Evolutionary conservation across 2,797 vertebrate species (phyloP).

Genomic region (Sitta carolinensis): DNA sequence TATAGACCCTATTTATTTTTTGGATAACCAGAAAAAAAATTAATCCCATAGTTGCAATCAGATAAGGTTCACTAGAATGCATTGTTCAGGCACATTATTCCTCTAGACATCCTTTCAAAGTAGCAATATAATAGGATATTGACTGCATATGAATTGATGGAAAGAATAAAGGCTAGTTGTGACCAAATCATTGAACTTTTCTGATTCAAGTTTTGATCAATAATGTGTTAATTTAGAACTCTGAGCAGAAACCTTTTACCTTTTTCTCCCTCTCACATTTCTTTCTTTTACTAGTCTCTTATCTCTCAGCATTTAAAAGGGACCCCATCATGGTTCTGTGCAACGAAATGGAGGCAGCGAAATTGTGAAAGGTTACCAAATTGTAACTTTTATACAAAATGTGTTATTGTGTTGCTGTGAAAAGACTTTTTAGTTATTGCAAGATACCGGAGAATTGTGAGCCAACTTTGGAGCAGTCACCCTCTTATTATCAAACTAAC

Average conservation of each 20-base stretch:
- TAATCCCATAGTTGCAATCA: background rate
- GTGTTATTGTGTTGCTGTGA: slow-evolving; percentile 34
- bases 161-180: slow-evolving; percentile 75
- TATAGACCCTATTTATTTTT: background rate
- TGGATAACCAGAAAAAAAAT: background rate
- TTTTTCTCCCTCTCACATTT: background rate
- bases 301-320: slow-evolving; percentile 13
- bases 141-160: slow-evolving; percentile 80
- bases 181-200: slow-evolving; percentile 72
- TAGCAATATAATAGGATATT: slow-evolving; percentile 79
- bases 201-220: slow-evolving; percentile 76
- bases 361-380: slow-evolving; percentile 39
- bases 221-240: slow-evolving; percentile 78
- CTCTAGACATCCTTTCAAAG: slow-evolving; percentile 60
- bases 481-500: slow-evolving; percentile 22
- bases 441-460: background rate
- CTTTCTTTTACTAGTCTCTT: background rate
- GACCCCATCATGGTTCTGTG: background rate
- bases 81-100: background rate
- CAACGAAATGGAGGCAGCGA: slow-evolving; percentile 9
- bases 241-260: slow-evolving; percentile 30
- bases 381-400: slow-evolving; percentile 36
- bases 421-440: slow-evolving; percentile 36
- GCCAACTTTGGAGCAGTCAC: slow-evolving; percentile 9
- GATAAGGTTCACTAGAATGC: background rate